Evolutionary conservation across 2,113 vertebrate species (phyloP).

Genomic region (Alouatta palliata): DNA sequence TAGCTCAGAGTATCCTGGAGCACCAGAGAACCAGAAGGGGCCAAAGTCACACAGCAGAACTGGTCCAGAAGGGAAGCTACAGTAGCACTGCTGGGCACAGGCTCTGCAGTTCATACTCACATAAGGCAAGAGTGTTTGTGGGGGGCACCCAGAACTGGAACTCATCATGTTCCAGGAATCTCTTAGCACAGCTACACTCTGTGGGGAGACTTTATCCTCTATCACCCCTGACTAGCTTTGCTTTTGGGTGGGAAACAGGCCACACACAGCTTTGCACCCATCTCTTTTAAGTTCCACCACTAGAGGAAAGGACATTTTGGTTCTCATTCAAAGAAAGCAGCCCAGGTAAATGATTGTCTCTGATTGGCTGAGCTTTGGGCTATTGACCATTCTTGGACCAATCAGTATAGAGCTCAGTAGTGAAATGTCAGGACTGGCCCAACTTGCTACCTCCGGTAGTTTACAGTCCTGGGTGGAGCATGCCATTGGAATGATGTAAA

Average conservation of each 20-base stretch:
- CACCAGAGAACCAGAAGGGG: background rate
- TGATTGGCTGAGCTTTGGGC: background rate
- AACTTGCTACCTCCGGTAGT: background rate
- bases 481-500: too few species aligned
- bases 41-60: background rate
- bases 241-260: background rate
- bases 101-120: background rate
- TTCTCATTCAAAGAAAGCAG: background rate
- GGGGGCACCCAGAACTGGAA: rapidly evolving
- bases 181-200: background rate
- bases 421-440: background rate
- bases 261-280: background rate
- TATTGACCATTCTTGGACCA: background rate
- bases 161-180: background rate
- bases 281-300: background rate
- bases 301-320: background rate
- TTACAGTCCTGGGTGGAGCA: too few species aligned
- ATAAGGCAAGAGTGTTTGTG: background rate
- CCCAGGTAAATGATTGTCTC: background rate
- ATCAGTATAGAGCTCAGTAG: background rate
- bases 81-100: too few species aligned
- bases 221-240: background rate
- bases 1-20: background rate
- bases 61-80: rapidly evolving
- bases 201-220: background rate